Evolutionary conservation across 2,797 vertebrate species (phyloP).

Genomic region (Gallinago nigripennis): DNA sequence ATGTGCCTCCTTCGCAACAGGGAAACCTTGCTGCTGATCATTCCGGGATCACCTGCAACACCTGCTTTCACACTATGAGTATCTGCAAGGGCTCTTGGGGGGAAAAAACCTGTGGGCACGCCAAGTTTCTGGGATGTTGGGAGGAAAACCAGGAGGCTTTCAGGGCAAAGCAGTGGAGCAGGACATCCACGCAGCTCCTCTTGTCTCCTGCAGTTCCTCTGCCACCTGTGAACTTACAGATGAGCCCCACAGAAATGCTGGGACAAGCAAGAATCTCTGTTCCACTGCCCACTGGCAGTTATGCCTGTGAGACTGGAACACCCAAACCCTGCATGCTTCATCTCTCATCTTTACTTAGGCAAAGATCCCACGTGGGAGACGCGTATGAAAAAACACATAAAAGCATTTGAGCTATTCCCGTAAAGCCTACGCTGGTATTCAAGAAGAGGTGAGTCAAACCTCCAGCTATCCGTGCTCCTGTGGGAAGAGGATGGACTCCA

Average conservation of each 20-base stretch:
- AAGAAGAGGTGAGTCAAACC: background rate
- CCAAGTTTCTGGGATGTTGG: background rate
- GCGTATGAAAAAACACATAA: background rate
- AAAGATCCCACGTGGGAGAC: background rate
- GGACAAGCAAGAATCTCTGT: background rate
- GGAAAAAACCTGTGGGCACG: background rate
- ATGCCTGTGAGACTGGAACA: background rate
- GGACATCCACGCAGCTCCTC: rapidly evolving
- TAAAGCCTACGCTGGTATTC: background rate
- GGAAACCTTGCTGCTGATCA: background rate
- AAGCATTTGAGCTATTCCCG: background rate
- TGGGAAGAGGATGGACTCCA: background rate
- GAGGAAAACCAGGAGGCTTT: background rate
- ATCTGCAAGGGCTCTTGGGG: background rate
- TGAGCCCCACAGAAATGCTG: background rate
- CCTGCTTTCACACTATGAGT: background rate
- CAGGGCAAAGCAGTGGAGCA: background rate
- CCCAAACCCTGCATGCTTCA: rapidly evolving
- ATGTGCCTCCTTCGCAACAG: background rate
- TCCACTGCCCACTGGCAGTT: background rate
- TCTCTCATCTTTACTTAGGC: background rate
- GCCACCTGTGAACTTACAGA: background rate
- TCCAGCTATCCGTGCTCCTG: background rate
- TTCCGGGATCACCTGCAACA: background rate
- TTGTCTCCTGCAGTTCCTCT: background rate